phyloP scores from a whole-genome alignment of 2,888 invertebrate species.

The Thereva unica region DNA sequence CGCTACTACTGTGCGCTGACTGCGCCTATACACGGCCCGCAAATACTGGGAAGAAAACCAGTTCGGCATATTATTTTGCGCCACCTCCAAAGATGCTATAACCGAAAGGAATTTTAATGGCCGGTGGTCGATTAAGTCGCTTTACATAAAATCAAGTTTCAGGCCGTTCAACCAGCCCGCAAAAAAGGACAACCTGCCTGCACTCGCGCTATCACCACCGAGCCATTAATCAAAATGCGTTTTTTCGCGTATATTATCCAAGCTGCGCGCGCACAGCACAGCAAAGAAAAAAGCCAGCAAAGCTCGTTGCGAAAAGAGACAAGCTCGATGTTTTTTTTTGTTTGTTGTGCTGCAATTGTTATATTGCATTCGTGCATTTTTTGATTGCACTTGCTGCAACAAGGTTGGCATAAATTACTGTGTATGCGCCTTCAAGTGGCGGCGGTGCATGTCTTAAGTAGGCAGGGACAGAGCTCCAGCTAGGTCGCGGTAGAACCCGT shows the following conservation, averaged over 20 bases:
- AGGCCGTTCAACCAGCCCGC: slow-evolving; percentile 18
- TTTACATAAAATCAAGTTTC: slow-evolving; percentile 34
- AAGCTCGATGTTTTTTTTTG: not conserved
- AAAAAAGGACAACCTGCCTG: slow-evolving; percentile 21
- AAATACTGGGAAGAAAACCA: slow-evolving; percentile 19
- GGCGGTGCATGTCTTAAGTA: slow-evolving; percentile 11
- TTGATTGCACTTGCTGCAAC: slow-evolving; percentile 35
- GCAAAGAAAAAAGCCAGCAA: slow-evolving; percentile 21
- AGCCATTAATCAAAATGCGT: slow-evolving; percentile 31
- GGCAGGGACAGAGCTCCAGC: not conserved
- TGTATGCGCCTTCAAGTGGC: slow-evolving; percentile 5
- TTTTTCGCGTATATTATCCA: slow-evolving; percentile 13
- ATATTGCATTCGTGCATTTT: slow-evolving; percentile 14
- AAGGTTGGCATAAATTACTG: slow-evolving; percentile 34
- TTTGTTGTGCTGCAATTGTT: not conserved
- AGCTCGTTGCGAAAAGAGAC: slow-evolving; percentile 9
- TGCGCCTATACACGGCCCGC: not conserved
- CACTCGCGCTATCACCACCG: not conserved
- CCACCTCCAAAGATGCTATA: slow-evolving; percentile 36
- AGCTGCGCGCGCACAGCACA: not conserved
- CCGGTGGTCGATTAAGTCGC: slow-evolving; percentile 32
- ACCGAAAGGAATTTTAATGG: slow-evolving; percentile 36
- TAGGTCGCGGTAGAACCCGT: not conserved
- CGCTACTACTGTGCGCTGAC: not conserved
- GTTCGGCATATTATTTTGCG: slow-evolving; percentile 17